Percentiles rank a stretch among this genome's conserved stretches.
These are phyloP conservation scores for Apis laboriosa DNA, from an alignment of 1,140 invertebrate species.

Conservation along the genomic window DNA sequence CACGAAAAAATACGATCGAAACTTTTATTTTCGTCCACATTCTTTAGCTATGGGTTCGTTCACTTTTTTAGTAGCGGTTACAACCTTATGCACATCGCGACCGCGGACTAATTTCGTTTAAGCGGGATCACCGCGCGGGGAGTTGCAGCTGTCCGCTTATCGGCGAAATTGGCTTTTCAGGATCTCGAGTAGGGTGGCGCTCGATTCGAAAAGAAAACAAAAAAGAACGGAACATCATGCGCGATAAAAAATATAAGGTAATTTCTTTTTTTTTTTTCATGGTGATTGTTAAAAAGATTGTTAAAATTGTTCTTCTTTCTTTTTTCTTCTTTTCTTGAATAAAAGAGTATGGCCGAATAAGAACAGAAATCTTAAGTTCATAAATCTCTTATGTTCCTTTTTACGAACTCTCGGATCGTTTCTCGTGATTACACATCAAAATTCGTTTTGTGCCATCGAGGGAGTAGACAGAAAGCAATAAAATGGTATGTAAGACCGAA, in stretches of 20 bases:
- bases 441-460: constrained; percentile 30
- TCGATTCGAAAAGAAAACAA: not conserved
- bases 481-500: constrained; percentile 15
- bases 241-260: not conserved
- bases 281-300: no score
- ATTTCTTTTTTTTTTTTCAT: not conserved
- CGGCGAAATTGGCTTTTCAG: constrained; percentile 19
- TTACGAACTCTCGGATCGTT: constrained; percentile 15
- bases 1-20: not conserved
- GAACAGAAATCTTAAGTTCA: not conserved
- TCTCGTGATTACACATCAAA: constrained; percentile 38
- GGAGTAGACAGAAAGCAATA: constrained; percentile 2
- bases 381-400: not conserved
- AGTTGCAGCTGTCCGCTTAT: constrained; percentile 20
- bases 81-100: not conserved
- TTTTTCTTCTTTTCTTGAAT: not conserved
- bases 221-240: not conserved
- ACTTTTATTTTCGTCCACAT: not conserved
- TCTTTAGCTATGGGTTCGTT: not conserved
- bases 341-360: not conserved
- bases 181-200: not conserved
- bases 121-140: not conserved
- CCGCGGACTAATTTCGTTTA: constrained; percentile 14
- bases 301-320: not conserved
- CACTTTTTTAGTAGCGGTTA: not conserved